These are phyloP conservation scores for Octomys mimax DNA, from an alignment of 2,797 vertebrate species.

Conservation along the genomic window DNA sequence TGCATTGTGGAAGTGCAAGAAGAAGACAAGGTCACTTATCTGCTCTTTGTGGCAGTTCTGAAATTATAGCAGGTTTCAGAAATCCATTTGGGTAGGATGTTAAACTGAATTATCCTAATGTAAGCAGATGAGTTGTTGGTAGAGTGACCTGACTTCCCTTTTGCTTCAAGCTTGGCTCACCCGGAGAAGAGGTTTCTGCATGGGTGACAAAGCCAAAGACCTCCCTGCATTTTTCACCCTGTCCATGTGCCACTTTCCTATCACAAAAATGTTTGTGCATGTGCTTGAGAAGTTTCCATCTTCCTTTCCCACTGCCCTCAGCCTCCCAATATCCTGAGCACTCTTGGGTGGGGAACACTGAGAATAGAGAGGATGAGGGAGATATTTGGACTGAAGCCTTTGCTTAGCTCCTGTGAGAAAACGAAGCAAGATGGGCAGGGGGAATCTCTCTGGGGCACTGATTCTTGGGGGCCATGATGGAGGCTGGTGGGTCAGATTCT, in stretches of 20 bases:
- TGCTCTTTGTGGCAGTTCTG: background rate
- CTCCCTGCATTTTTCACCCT: background rate
- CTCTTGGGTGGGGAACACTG: background rate
- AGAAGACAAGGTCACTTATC: background rate
- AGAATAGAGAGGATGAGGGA: background rate
- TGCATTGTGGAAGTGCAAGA: background rate
- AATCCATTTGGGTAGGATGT: background rate
- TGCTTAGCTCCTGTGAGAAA: background rate
- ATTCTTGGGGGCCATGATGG: background rate
- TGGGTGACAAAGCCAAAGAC: background rate
- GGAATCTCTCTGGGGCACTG: background rate
- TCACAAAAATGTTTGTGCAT: background rate
- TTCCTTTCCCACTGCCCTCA: background rate
- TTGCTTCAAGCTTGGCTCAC: background rate
- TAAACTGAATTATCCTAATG: background rate
- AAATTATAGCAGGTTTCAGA: background rate
- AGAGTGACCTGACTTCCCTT: background rate
- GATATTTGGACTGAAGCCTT: background rate
- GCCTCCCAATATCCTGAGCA: background rate
- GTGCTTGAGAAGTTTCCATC: background rate
- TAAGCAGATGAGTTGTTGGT: background rate
- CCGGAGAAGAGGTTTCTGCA: background rate
- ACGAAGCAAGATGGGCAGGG: background rate
- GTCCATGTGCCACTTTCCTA: background rate
- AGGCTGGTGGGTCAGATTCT: no score